These are phyloP conservation scores for Silurus aristotelis DNA, from an alignment of 2,797 vertebrate genomes.

Conservation along the genomic window DNA sequence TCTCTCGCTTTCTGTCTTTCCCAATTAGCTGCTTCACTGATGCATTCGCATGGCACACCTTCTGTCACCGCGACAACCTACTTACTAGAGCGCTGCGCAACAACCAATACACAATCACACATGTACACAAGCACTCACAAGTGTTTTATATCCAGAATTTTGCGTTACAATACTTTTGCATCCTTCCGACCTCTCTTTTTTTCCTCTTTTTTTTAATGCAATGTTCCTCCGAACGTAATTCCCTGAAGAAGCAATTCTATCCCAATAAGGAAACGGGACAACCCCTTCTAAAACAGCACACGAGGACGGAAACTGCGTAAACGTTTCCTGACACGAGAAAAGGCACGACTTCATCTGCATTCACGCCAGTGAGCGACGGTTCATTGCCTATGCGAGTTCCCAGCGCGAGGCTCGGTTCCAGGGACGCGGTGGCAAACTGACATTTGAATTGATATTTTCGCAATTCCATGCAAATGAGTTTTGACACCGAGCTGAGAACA, in stretches of 20 bases:
- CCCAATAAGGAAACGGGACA: too few relatives aligned
- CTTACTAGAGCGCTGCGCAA: slow-evolving; percentile 28
- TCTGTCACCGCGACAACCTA: slow-evolving; percentile 35
- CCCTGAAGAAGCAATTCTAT: too few relatives aligned
- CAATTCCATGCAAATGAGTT: neutral
- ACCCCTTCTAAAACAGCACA: too few relatives aligned
- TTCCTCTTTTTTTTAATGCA: too few relatives aligned
- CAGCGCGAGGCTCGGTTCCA: slow-evolving; percentile 12
- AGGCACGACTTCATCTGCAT: slow-evolving; percentile 1
- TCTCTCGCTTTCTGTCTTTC: slow-evolving; percentile 60
- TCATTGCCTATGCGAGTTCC: slow-evolving; percentile 3
- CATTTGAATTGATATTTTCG: slow-evolving; percentile 4
- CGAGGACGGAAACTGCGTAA: too few relatives aligned
- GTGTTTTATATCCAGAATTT: neutral
- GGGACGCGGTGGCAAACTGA: neutral
- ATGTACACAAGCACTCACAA: slow-evolving; percentile 45
- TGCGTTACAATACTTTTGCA: too few relatives aligned
- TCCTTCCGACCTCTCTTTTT: too few relatives aligned
- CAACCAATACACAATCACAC: slow-evolving; percentile 46
- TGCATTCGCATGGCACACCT: slow-evolving; percentile 64
- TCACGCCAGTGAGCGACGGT: neutral
- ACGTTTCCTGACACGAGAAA: neutral
- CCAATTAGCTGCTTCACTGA: slow-evolving; percentile 76
- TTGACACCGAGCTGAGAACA: too few relatives aligned
- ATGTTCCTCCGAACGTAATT: too few relatives aligned